Percentiles rank a stretch among this genome's conserved stretches.
Conservation (phyloP, 30 jellyfish, hydroid and myxozoan genomes). For the Aurelia coerulea region DNA sequence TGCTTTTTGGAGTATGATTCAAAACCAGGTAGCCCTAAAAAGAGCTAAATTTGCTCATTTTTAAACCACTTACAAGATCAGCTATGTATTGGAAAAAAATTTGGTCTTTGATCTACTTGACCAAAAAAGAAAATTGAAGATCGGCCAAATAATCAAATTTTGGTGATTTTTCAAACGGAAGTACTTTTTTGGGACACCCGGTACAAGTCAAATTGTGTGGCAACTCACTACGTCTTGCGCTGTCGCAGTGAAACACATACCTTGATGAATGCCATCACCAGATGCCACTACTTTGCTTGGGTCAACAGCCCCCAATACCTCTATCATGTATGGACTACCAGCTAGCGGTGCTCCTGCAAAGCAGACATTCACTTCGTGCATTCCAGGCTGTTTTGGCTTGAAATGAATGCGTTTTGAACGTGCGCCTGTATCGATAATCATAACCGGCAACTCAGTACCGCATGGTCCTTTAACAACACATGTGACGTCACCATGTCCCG, state of each 20-base stretch:
- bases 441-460: conserved; percentile 84
- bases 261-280: conserved; percentile 89
- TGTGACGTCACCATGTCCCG: conserved; percentile 91
- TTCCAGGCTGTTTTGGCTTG: conserved; percentile 84
- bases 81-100: no score
- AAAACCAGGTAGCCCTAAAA: no score
- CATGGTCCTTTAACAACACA: conserved; percentile 86
- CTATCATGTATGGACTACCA: conserved; percentile 90
- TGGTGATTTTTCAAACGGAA: no score
- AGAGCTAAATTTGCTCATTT: no score
- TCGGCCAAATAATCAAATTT: no score
- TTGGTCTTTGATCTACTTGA: no score
- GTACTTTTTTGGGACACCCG: no score
- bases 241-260: conserved; percentile 16
- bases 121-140: no score
- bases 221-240: no score
- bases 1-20: no score
- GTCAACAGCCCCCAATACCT: conserved; percentile 74
- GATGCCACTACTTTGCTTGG: conserved; percentile 70
- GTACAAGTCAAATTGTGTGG: no score
- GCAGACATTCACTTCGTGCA: conserved; percentile 77
- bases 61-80: no score
- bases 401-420: conserved; percentile 66
- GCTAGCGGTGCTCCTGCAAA: conserved; percentile 83
- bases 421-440: conserved; percentile 50